Percentiles rank a stretch among this genome's conserved stretches.
These are phyloP conservation scores for Hippoglossus hippoglossus DNA, from an alignment of 2,797 vertebrate genomes.

Conservation along the genomic window DNA sequence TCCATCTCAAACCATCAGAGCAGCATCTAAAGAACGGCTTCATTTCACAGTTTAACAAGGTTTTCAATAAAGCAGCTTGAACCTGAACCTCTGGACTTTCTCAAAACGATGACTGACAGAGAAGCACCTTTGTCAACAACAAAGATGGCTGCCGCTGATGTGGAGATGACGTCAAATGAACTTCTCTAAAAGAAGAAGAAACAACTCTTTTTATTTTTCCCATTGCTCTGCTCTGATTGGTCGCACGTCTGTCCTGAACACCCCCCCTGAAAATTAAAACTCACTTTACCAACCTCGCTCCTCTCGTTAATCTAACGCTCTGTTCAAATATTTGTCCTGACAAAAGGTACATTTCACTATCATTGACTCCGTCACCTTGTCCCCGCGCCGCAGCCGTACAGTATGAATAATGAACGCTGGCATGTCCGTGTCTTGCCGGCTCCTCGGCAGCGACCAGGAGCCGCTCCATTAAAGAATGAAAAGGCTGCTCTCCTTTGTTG, in stretches of 20 bases:
- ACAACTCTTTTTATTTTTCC: too few relatives aligned
- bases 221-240: too few relatives aligned
- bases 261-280: too few relatives aligned
- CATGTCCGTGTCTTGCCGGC: conserved; percentile 56
- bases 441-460: conserved; percentile 41
- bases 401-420: conserved; percentile 66
- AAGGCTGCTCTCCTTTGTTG: conserved; percentile 69
- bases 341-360: conserved; percentile 36
- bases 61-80: too few relatives aligned
- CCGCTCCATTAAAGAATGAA: conserved; percentile 77
- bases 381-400: conserved; percentile 24
- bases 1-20: background rate
- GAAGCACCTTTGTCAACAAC: too few relatives aligned
- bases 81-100: too few relatives aligned
- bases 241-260: too few relatives aligned
- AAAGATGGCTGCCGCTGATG: too few relatives aligned
- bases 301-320: conserved; percentile 13
- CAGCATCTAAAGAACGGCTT: background rate
- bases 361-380: conserved; percentile 46
- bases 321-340: conserved; percentile 47
- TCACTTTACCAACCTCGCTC: conserved; percentile 3
- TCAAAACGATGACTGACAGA: too few relatives aligned
- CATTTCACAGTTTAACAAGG: too few relatives aligned
- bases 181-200: too few relatives aligned
- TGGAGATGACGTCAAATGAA: too few relatives aligned